Evolutionary conservation across 1,140 invertebrate genomes (phyloP).

Genomic region (Trachymyrmex cornetzi): DNA sequence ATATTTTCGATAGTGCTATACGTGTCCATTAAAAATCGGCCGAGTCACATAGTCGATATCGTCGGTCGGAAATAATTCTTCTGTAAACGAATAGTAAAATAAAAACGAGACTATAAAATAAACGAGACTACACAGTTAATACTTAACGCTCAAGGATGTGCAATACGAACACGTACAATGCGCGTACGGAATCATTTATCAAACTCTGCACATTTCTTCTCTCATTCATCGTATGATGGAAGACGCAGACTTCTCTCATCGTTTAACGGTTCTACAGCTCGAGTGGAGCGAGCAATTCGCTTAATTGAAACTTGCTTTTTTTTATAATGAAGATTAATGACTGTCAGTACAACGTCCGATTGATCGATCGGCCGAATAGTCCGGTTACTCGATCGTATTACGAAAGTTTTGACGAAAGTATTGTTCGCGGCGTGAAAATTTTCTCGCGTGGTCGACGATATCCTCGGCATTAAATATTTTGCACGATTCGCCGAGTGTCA

Average conservation of each 20-base stretch:
- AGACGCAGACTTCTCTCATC: constrained; percentile 32
- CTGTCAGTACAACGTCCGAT: constrained; percentile 35
- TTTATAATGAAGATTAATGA: constrained; percentile 73
- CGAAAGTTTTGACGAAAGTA: not conserved
- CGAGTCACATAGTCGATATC: constrained; percentile 19
- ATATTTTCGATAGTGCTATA: constrained; percentile 5
- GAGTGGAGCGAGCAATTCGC: constrained; percentile 54
- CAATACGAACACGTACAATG: not conserved
- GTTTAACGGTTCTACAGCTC: constrained; percentile 34
- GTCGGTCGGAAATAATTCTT: not conserved
- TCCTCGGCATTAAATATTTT: constrained; percentile 63
- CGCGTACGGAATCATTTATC: constrained; percentile 54
- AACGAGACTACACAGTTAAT: not conserved
- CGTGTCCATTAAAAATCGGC: not conserved
- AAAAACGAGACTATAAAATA: not conserved
- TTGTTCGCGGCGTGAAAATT: not conserved
- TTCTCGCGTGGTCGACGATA: not conserved
- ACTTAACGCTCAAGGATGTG: not conserved
- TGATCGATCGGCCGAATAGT: constrained; percentile 56
- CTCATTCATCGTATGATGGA: constrained; percentile 55
- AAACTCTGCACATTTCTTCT: constrained; percentile 35
- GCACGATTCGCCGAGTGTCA: not conserved
- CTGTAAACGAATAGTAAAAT: not conserved
- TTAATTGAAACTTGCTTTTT: constrained; percentile 69
- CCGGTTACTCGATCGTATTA: constrained; percentile 23